phyloP scores from a whole-genome alignment of 1,140 invertebrate species.

The Polypedilum vanderplanki region DNA sequence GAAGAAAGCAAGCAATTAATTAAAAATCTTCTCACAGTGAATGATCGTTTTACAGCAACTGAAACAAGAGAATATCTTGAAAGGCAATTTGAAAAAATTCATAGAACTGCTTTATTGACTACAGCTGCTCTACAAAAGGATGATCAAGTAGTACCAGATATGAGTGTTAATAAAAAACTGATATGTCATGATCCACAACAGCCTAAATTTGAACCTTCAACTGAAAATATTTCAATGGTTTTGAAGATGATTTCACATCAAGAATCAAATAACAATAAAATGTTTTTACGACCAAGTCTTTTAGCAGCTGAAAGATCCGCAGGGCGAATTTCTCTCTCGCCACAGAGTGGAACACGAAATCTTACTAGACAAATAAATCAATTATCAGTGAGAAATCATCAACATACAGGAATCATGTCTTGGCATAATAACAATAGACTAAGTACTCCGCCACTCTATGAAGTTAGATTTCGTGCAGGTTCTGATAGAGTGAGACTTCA shows the following conservation, averaged over 20 bases:
- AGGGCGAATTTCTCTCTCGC: background rate
- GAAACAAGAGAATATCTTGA: slow-evolving; percentile 11
- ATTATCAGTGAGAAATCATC: slow-evolving; percentile 2
- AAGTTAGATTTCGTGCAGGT: background rate
- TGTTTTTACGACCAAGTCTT: background rate
- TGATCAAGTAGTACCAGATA: slow-evolving; percentile 8
- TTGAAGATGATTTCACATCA: background rate
- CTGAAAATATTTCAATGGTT: background rate
- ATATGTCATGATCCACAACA: background rate
- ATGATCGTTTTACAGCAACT: slow-evolving; percentile 27
- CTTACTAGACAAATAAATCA: slow-evolving; percentile 4
- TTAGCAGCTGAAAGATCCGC: background rate
- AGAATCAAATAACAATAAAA: background rate
- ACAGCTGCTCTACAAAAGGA: background rate
- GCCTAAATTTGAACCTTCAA: background rate
- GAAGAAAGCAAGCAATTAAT: slow-evolving; percentile 20
- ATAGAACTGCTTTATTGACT: background rate
- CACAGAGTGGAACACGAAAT: background rate
- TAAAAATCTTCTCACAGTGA: slow-evolving; percentile 2
- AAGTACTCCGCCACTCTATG: background rate
- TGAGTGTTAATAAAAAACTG: background rate
- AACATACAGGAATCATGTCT: background rate
- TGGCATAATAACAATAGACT: slow-evolving; percentile 14
- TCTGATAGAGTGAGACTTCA: background rate
- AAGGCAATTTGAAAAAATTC: slow-evolving; percentile 16